Conservation (phyloP, 1,140 invertebrate species). For the Littorina saxatilis region DNA sequence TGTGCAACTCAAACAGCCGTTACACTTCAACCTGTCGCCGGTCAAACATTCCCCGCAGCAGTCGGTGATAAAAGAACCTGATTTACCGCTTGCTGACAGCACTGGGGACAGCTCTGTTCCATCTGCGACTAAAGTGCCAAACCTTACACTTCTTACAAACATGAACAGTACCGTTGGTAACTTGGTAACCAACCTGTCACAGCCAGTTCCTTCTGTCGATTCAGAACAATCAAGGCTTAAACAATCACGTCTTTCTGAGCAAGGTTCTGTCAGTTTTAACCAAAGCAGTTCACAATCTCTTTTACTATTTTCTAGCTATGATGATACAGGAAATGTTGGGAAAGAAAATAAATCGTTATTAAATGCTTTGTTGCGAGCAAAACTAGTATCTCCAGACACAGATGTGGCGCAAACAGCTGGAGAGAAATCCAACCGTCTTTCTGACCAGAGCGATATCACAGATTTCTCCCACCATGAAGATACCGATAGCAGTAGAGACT, state of each 20-base stretch:
- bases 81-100: background rate
- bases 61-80: background rate
- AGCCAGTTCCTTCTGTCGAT: background rate
- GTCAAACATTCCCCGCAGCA: background rate
- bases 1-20: constrained; percentile 16
- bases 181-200: background rate
- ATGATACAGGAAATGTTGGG: too few relatives aligned
- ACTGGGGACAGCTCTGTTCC: background rate
- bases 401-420: background rate
- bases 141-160: background rate
- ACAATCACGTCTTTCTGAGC: too few relatives aligned
- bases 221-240: too few relatives aligned
- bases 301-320: too few relatives aligned
- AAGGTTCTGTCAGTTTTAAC: too few relatives aligned
- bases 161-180: background rate
- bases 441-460: background rate
- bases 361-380: background rate
- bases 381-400: too few relatives aligned
- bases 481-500: background rate
- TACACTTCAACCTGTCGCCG: constrained; percentile 1
- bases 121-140: background rate
- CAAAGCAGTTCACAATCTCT: too few relatives aligned
- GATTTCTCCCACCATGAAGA: background rate
- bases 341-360: background rate
- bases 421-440: background rate